These are phyloP conservation scores for Tetragnatha versicolor DNA, from an alignment of 1,140 invertebrate genomes.

Conservation along the genomic window DNA sequence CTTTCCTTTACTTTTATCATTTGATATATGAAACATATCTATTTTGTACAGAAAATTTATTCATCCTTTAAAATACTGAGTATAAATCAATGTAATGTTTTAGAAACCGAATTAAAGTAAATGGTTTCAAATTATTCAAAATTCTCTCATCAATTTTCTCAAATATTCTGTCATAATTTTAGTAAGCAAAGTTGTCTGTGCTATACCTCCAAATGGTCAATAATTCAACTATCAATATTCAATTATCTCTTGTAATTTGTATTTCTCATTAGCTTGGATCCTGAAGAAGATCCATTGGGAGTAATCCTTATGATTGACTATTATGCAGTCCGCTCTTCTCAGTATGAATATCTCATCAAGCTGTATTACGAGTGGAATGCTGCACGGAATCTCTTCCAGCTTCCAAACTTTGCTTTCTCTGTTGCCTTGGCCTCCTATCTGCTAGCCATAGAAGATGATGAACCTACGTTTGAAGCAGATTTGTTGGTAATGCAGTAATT, in stretches of 20 bases:
- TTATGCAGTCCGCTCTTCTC: slow-evolving; percentile 80
- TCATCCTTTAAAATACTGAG: too few species aligned
- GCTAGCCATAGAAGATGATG: slow-evolving; percentile 12
- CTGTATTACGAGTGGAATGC: slow-evolving; percentile 74
- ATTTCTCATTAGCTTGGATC: slow-evolving; percentile 76
- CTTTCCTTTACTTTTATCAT: too few species aligned
- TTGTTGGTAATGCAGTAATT: slow-evolving; percentile 28
- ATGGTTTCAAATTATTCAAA: too few species aligned
- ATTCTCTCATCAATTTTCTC: too few species aligned
- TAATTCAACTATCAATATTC: too few species aligned
- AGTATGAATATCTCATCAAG: slow-evolving; percentile 81
- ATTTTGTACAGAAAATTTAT: too few species aligned
- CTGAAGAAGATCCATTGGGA: slow-evolving; percentile 83
- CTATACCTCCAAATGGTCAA: too few species aligned
- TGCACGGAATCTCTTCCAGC: slow-evolving; percentile 75
- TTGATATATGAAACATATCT: too few species aligned
- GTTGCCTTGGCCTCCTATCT: slow-evolving; percentile 78
- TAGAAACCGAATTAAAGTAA: too few species aligned
- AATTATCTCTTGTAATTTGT: slow-evolving; percentile 65
- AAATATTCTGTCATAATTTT: too few species aligned
- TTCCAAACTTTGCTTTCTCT: slow-evolving; percentile 90
- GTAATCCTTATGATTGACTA: slow-evolving; percentile 84
- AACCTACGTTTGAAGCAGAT: slow-evolving; percentile 28
- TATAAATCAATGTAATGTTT: too few species aligned
- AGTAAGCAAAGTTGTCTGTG: too few species aligned